Base-by-base conservation (phyloP, 2,113 vertebrate genomes). In the Gavia stellata region DNA sequence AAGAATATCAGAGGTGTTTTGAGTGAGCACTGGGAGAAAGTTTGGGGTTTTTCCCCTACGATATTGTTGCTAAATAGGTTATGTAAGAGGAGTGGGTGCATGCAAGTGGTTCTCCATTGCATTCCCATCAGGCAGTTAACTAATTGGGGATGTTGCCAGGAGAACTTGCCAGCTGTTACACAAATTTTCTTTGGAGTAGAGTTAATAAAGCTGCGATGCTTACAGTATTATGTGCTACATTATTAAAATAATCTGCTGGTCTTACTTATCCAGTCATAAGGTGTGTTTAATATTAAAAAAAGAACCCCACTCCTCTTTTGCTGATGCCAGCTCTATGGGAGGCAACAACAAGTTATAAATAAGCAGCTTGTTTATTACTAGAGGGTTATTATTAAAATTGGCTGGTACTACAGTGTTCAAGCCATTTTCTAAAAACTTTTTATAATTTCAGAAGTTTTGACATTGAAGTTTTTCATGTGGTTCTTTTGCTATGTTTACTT, bases 301-400 rank as follows among this genome's bases (percentile, higher is more conserved):
- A 78, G 10, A 33, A 9, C 7, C 23, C n/a, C 52, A 18, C 75
- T 89, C 49, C 44, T 83, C 10, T 72, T 42, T 12, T 16, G 31
- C 67, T 92, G 50, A n/a, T 75, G 49, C 44, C 49, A 84, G 77
- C 23, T 77, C 12, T n/a, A 1, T 28, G 56, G n/a, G 66, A 84
- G 21, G 81, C 74, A 90, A 20, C 15, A 94, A 26, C 1, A 81
- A 63, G 45, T n/a, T 91, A 84, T 82, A 92, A 96, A 92, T 85
- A 97, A 89, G 40, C 67, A 77, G 18, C 49, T 78, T 77, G 44
- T 65, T 91, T 88, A 59, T 90, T 93, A 47, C 81, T 55, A 18
- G 83, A 81, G 74, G 74, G 21, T 17, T 73, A 81, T n/a, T 77
- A 25, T 16, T 86, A 29, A 44, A 77, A 74, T 93, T 56, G 56